A percentile compares a stretch with the other conserved stretches of the same genome.
phyloP scores from a whole-genome alignment of 1,140 invertebrate genomes.

The Battus philenor region DNA sequence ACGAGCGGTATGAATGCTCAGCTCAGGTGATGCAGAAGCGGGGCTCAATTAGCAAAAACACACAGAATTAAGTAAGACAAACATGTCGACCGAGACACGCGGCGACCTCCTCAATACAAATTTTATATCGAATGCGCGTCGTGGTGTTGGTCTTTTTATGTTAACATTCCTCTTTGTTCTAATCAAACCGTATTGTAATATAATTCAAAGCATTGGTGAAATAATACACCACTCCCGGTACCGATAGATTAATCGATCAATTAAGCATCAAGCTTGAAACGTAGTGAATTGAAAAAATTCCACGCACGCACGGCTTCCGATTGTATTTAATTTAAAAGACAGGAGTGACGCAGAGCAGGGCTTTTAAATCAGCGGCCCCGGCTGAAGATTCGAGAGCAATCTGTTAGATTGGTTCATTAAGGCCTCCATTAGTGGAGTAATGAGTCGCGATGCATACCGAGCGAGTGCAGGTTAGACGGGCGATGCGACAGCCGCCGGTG shows the following conservation, averaged over 20 bases:
- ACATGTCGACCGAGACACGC: conserved; percentile 57
- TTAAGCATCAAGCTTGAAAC: too few relatives aligned
- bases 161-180: too few relatives aligned
- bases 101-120: conserved; percentile 61
- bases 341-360: conserved; percentile 36
- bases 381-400: conserved; percentile 70
- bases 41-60: conserved; percentile 73
- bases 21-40: conserved; percentile 21
- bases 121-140: conserved; percentile 71
- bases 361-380: conserved; percentile 66
- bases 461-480: conserved; percentile 38
- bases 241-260: too few relatives aligned
- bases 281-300: conserved; percentile 12
- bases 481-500: conserved; percentile 16
- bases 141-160: conserved; percentile 69
- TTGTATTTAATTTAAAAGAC: conserved; percentile 18
- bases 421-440: conserved; percentile 71
- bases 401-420: conserved; percentile 75
- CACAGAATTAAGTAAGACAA: conserved; percentile 72
- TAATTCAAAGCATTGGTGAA: too few relatives aligned
- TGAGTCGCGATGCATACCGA: conserved; percentile 69
- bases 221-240: too few relatives aligned
- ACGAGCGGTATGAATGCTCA: conserved; percentile 33
- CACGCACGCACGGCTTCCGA: neutral
- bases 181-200: too few relatives aligned